Conservation (phyloP, 1,140 invertebrate species). For the Drosophila sp. region DNA sequence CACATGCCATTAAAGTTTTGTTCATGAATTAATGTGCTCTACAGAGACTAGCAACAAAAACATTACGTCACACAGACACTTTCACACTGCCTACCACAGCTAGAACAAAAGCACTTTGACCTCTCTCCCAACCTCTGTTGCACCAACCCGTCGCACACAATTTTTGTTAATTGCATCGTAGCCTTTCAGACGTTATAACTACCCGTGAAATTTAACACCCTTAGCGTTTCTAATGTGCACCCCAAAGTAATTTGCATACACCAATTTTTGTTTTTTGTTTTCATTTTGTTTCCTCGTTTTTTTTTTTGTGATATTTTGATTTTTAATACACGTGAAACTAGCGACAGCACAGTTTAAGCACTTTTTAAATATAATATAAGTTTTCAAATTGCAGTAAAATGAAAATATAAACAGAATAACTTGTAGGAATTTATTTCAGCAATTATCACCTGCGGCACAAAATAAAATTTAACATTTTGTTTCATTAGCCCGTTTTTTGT, state of each 20-base stretch:
- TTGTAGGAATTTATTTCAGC: constrained; percentile 60
- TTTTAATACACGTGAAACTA: constrained; percentile 19
- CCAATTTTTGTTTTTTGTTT: constrained; percentile 56
- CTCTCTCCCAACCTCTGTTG: not conserved
- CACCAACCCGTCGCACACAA: constrained; percentile 1
- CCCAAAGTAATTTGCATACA: constrained; percentile 73
- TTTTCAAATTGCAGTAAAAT: constrained; percentile 47
- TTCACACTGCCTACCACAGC: not conserved
- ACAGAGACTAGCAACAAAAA: constrained; percentile 46
- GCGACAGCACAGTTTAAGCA: constrained; percentile 26
- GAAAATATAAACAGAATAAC: constrained; percentile 32
- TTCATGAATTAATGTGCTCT: constrained; percentile 67
- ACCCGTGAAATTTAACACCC: constrained; percentile 68
- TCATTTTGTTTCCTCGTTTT: constrained; percentile 21
- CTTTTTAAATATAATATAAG: constrained; percentile 57
- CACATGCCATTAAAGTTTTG: constrained; percentile 78
- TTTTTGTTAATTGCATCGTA: constrained; percentile 36
- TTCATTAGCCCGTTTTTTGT: constrained; percentile 34
- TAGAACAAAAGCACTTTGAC: constrained; percentile 22
- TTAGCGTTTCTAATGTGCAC: constrained; percentile 62
- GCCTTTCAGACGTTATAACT: constrained; percentile 55
- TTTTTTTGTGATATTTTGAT: not conserved
- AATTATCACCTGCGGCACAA: constrained; percentile 72
- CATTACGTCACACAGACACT: constrained; percentile 15
- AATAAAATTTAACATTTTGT: constrained; percentile 52